phyloP scores from a whole-genome alignment of 2,797 vertebrate species.

The Scolopax rusticola region DNA sequence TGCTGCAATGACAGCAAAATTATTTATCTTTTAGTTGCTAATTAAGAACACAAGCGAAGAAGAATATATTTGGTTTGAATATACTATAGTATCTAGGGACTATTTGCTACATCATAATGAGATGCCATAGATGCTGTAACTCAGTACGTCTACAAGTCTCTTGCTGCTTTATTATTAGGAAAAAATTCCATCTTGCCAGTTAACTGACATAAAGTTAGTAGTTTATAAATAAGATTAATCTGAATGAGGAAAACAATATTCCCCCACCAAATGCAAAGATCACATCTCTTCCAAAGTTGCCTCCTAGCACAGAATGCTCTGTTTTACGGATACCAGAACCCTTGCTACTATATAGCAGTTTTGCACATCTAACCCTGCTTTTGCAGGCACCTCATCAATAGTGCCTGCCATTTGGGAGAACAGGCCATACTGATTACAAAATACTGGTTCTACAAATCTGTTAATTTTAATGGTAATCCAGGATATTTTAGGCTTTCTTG shows the following conservation, averaged over 20 bases:
- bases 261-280: neutral
- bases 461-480: constrained; percentile 48
- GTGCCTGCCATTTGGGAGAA: neutral
- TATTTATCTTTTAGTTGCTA: constrained; percentile 61
- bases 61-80: constrained; percentile 39
- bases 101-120: constrained; percentile 31
- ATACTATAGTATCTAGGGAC: neutral
- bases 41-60: constrained; percentile 63
- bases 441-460: constrained; percentile 30
- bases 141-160: constrained; percentile 15
- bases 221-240: neutral
- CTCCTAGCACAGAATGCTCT: neutral
- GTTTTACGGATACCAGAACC: neutral
- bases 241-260: neutral
- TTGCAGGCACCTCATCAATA: constrained; percentile 32
- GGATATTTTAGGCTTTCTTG: constrained; percentile 32
- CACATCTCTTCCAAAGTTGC: neutral
- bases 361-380: neutral
- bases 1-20: constrained; percentile 47
- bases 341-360: neutral
- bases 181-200: neutral
- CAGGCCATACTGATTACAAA: constrained; percentile 9
- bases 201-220: constrained; percentile 1
- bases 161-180: neutral
- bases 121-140: neutral